A percentile compares a stretch with the other conserved stretches of the same genome.
Conservation (phyloP, 2,797 vertebrate species). For the Prunella strophiata region DNA sequence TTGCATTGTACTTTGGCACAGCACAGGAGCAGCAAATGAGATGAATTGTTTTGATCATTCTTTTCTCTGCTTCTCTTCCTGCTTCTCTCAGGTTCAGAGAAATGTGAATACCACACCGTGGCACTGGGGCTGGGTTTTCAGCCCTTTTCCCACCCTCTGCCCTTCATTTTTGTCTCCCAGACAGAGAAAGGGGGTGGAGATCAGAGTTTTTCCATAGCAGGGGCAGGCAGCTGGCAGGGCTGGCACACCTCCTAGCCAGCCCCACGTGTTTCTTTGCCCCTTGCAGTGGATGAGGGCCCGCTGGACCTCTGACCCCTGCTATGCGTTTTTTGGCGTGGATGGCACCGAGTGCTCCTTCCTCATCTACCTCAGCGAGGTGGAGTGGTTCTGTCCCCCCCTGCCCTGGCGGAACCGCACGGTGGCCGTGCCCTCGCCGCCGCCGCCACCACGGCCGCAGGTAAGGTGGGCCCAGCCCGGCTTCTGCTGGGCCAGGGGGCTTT, state of each 20-base stretch:
- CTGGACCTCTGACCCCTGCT: conserved; percentile 97
- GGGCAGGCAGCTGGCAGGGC: not conserved
- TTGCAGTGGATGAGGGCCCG: conserved; percentile 95
- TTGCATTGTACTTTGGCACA: too few species aligned
- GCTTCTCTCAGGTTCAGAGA: too few species aligned
- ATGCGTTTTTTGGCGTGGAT: conserved; percentile 94
- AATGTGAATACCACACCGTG: too few species aligned
- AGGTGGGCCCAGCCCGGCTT: not conserved
- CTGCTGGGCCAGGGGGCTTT: rapidly evolving
- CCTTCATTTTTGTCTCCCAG: not conserved
- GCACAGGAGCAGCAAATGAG: too few species aligned
- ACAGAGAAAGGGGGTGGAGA: not conserved
- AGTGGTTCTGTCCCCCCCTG: conserved; percentile 95
- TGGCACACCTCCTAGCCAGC: not conserved
- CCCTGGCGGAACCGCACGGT: conserved; percentile 88
- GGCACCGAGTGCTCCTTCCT: conserved; percentile 97
- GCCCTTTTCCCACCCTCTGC: not conserved
- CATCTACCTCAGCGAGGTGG: conserved; percentile 95
- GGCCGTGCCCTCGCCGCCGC: conserved; percentile 66
- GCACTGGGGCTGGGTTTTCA: not conserved
- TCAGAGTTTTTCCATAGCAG: rapidly evolving
- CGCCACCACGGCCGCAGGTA: conserved; percentile 83
- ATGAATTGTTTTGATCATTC: too few species aligned
- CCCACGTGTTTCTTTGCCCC: not conserved
- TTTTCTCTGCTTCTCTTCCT: too few species aligned